Conservation (phyloP, 2,888 invertebrate species). For the Lepidochitona cinerea region DNA sequence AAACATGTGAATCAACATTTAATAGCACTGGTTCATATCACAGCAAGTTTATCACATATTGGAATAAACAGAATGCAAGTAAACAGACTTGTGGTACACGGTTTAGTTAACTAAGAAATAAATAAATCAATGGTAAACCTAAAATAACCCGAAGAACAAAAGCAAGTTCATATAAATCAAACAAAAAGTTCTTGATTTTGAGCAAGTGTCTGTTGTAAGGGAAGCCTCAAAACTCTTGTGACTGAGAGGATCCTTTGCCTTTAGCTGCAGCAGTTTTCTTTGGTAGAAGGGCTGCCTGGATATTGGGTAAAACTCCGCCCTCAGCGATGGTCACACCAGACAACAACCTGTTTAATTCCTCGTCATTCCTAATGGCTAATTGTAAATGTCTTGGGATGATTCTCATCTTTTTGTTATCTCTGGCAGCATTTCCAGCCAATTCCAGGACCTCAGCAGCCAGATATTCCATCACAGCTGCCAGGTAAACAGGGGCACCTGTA, state of each 20-base stretch:
- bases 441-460: slow-evolving; percentile 76
- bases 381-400: slow-evolving; percentile 6
- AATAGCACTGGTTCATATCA: too few relatives aligned
- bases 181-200: neutral
- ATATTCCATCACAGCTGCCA: slow-evolving; percentile 72
- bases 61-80: too few relatives aligned
- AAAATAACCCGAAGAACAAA: too few relatives aligned
- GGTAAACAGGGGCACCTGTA: slow-evolving; percentile 71
- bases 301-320: slow-evolving; percentile 4
- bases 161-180: neutral
- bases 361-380: slow-evolving; percentile 3
- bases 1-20: too few relatives aligned
- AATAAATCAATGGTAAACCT: too few relatives aligned
- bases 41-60: too few relatives aligned
- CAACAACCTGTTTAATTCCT: neutral
- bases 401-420: slow-evolving; percentile 5
- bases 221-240: neutral
- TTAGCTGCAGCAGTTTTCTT: neutral
- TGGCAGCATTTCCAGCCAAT: slow-evolving; percentile 5
- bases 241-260: slow-evolving; percentile 1
- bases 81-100: too few relatives aligned
- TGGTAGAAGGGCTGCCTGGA: neutral
- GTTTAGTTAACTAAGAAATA: too few relatives aligned
- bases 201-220: neutral
- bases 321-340: slow-evolving; percentile 6